These are phyloP conservation scores for Craniophora ligustri DNA, from an alignment of 2,888 invertebrate species.

Conservation along the genomic window DNA sequence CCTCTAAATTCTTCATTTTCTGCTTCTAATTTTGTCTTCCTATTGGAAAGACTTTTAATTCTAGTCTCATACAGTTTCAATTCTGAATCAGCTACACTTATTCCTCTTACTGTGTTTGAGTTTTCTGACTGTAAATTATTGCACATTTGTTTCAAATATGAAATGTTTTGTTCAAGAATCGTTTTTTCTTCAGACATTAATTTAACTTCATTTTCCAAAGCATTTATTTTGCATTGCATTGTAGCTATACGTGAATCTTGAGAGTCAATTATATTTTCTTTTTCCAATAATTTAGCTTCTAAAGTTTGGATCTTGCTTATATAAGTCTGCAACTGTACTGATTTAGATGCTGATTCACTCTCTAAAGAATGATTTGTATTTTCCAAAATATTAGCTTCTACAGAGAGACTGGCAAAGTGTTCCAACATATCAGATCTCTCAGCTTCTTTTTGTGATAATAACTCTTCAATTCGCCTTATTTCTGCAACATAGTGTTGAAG, in stretches of 20 bases:
- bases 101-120: slow-evolving; percentile 60
- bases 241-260: slow-evolving; percentile 76
- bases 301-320: slow-evolving; percentile 87
- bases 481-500: slow-evolving; percentile 94
- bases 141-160: slow-evolving; percentile 82
- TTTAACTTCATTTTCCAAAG: slow-evolving; percentile 82
- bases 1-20: slow-evolving; percentile 90
- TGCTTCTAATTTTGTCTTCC: slow-evolving; percentile 90
- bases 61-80: slow-evolving; percentile 83
- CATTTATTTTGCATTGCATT: slow-evolving; percentile 76
- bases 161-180: slow-evolving; percentile 79
- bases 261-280: slow-evolving; percentile 78
- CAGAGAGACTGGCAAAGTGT: slow-evolving; percentile 92
- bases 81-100: slow-evolving; percentile 76
- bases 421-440: slow-evolving; percentile 94
- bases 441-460: slow-evolving; percentile 92
- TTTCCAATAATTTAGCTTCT: slow-evolving; percentile 89
- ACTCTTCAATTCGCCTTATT: slow-evolving; percentile 93
- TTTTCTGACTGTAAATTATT: slow-evolving; percentile 74
- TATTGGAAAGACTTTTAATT: slow-evolving; percentile 82
- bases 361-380: slow-evolving; percentile 94
- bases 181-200: slow-evolving; percentile 80
- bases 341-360: slow-evolving; percentile 92
- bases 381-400: slow-evolving; percentile 93
- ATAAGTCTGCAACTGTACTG: slow-evolving; percentile 86